These are phyloP conservation scores for Phataginus tricuspis DNA, from an alignment of 2,797 vertebrate species.

Conservation along the genomic window DNA sequence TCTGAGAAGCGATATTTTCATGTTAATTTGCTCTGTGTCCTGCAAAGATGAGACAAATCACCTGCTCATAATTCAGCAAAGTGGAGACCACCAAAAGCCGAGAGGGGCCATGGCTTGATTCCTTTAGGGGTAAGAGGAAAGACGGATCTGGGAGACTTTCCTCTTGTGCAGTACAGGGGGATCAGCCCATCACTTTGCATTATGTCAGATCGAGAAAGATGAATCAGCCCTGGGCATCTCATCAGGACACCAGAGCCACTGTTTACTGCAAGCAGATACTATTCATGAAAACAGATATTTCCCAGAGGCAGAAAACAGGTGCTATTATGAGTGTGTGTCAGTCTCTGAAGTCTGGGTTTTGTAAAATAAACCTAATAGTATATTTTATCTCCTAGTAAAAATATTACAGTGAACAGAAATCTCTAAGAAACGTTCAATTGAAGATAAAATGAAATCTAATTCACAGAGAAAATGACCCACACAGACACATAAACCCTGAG, in stretches of 20 bases:
- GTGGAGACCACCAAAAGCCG: conserved; percentile 69
- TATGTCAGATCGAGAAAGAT: conserved; percentile 67
- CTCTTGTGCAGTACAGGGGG: background rate
- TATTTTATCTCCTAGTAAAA: conserved; percentile 76
- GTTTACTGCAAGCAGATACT: conserved; percentile 73
- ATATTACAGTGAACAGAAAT: conserved; percentile 41
- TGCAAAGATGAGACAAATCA: conserved; percentile 80
- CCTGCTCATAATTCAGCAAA: conserved; percentile 74
- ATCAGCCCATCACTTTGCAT: conserved; percentile 63
- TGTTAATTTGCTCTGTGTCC: conserved; percentile 83
- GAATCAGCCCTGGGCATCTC: conserved; percentile 59
- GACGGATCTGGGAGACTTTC: background rate
- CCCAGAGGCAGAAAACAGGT: conserved; percentile 81
- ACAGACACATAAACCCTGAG: conserved; percentile 53
- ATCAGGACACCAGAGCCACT: conserved; percentile 68
- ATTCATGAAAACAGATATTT: conserved; percentile 76
- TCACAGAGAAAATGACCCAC: conserved; percentile 62
- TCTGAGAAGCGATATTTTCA: conserved; percentile 85
- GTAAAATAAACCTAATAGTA: conserved; percentile 75
- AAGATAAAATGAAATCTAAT: conserved; percentile 79
- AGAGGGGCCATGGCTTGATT: conserved; percentile 36
- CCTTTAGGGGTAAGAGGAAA: conserved; percentile 44
- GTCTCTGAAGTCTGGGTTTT: conserved; percentile 65
- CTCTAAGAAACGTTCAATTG: conserved; percentile 62
- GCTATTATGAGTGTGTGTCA: conserved; percentile 62